Percentiles rank a stretch among this genome's conserved stretches.
Conservation (phyloP, 2,113 vertebrate genomes). For the Hystrix brachyura region DNA sequence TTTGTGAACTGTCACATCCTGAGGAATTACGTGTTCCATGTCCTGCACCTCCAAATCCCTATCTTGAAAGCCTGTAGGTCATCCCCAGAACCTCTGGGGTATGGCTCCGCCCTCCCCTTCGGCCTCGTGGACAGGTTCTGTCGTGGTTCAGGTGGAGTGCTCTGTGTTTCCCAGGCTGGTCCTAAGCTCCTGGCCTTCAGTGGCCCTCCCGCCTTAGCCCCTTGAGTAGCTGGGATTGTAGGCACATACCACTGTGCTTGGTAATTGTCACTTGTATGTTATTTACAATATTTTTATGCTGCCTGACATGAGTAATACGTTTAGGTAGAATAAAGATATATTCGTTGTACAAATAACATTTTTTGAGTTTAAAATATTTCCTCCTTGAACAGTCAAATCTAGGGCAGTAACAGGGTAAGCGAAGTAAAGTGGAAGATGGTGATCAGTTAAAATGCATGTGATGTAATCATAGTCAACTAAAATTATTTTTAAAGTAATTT, state of each 20-base stretch:
- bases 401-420: background rate
- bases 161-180: background rate
- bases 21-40: background rate
- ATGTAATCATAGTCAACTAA: background rate
- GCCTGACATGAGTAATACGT: background rate
- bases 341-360: background rate
- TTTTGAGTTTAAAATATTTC: constrained; percentile 36
- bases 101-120: background rate
- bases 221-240: background rate
- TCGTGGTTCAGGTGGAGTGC: background rate
- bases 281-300: constrained; percentile 47
- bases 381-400: background rate
- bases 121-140: background rate
- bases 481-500: constrained; percentile 52
- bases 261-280: background rate
- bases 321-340: background rate
- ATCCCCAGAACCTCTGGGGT: background rate
- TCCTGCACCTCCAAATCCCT: background rate
- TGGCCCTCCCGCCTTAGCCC: background rate
- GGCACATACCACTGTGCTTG: background rate
- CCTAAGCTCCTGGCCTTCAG: background rate
- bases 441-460: background rate
- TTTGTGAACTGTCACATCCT: background rate
- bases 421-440: background rate
- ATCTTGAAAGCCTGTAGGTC: background rate